Percentiles rank a stretch among this genome's conserved stretches.
phyloP scores from a whole-genome alignment of 2,888 invertebrate species.

The Galerucella pusilla region DNA sequence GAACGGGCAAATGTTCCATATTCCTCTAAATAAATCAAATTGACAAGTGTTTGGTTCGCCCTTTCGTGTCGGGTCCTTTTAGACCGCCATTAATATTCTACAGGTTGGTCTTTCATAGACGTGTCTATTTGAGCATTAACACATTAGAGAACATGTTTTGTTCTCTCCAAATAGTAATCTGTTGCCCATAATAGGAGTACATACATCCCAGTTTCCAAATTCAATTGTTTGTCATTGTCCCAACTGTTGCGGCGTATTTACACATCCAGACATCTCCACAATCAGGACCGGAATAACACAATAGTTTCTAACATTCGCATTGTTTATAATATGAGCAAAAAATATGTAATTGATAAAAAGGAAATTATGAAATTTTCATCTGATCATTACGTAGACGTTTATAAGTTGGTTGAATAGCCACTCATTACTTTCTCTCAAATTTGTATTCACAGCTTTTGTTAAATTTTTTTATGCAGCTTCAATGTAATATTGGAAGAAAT shows the following conservation, averaged over 20 bases:
- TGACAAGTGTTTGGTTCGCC: slow-evolving; percentile 46
- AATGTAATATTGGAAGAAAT: no score
- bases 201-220: slow-evolving; percentile 60
- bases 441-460: no score
- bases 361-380: no score
- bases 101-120: slow-evolving; percentile 59
- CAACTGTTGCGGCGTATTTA: slow-evolving; percentile 53
- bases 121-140: slow-evolving; percentile 59
- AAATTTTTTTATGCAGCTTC: no score
- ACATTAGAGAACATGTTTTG: slow-evolving; percentile 63
- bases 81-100: slow-evolving; percentile 62
- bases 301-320: no score
- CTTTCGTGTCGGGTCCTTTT: slow-evolving; percentile 49
- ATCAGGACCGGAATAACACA: slow-evolving; percentile 5
- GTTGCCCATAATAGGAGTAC: slow-evolving; percentile 61
- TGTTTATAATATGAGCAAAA: no score
- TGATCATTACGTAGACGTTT: no score
- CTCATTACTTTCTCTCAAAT: no score
- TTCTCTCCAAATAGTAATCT: slow-evolving; percentile 61
- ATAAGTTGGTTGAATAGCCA: no score
- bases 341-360: no score
- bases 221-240: slow-evolving; percentile 61
- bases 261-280: slow-evolving; percentile 17
- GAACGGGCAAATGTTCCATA: slow-evolving; percentile 33
- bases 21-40: slow-evolving; percentile 45